Percentiles rank a stretch among this genome's conserved stretches.
Evolutionary conservation across 2,888 invertebrate species (phyloP).

Genomic region (Bellardia pandia): DNA sequence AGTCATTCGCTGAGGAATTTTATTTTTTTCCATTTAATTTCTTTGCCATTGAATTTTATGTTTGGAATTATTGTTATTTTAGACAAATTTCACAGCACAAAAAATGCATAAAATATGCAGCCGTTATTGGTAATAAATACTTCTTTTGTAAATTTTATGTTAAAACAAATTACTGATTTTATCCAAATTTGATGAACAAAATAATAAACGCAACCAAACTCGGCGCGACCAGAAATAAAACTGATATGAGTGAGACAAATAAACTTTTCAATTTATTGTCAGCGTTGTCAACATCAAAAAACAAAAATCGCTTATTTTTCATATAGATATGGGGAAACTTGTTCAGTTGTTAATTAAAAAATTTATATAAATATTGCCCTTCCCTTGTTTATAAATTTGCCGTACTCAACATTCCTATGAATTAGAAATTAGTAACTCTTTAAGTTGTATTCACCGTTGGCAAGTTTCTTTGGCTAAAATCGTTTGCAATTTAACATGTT

Average conservation of each 20-base stretch:
- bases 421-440: too few relatives aligned
- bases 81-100: constrained; percentile 51
- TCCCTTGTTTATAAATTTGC: too few relatives aligned
- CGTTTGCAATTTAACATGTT: too few relatives aligned
- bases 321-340: too few relatives aligned
- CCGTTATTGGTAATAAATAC: constrained; percentile 27
- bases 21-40: constrained; percentile 6
- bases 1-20: constrained; percentile 59
- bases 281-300: background rate
- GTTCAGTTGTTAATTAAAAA: too few relatives aligned
- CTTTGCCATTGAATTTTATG: constrained; percentile 8
- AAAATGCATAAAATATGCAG: constrained; percentile 42
- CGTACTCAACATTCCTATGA: too few relatives aligned
- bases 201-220: constrained; percentile 62
- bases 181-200: constrained; percentile 10
- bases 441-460: too few relatives aligned
- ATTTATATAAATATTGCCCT: too few relatives aligned
- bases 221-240: constrained; percentile 66
- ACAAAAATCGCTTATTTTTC: too few relatives aligned
- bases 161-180: constrained; percentile 12
- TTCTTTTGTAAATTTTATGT: constrained; percentile 33
- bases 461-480: too few relatives aligned
- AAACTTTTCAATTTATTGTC: background rate
- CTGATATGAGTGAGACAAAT: constrained; percentile 54
- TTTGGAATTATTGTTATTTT: constrained; percentile 17